Percentiles rank a stretch among this genome's conserved stretches.
These are phyloP conservation scores for Chionis minor DNA, from an alignment of 2,113 vertebrate genomes.

Conservation along the genomic window DNA sequence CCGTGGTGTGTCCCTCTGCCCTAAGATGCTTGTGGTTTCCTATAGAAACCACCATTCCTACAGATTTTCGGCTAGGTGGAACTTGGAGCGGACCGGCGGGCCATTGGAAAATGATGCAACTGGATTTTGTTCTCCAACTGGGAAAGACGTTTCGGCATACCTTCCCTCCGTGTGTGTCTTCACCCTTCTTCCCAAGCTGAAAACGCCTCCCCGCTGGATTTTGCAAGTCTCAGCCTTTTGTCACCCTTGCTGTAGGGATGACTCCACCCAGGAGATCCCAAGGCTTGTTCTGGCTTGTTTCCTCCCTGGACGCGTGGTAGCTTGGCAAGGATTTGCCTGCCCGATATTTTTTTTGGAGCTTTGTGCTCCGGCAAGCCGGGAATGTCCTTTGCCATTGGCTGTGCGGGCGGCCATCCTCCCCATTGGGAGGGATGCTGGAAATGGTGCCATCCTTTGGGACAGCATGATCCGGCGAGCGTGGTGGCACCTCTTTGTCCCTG, in stretches of 20 bases:
- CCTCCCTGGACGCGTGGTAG: neutral
- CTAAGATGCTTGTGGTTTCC: fast-evolving
- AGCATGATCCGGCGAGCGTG: fast-evolving
- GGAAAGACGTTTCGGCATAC: neutral
- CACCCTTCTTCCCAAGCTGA: neutral
- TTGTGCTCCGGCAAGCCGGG: fast-evolving
- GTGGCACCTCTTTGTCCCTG: neutral
- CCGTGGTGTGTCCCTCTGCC: neutral
- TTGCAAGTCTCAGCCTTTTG: neutral
- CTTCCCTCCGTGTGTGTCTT: neutral
- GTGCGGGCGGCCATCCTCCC: too few relatives aligned
- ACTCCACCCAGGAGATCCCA: neutral
- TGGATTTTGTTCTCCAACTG: neutral
- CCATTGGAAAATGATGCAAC: neutral
- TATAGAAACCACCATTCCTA: neutral
- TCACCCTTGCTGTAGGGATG: neutral
- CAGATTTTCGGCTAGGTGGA: too few relatives aligned
- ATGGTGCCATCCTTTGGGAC: fast-evolving
- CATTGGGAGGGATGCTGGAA: neutral
- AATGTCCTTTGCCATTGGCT: neutral
- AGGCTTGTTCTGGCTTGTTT: neutral
- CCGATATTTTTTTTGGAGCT: neutral
- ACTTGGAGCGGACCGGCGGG: neutral
- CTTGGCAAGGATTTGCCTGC: neutral
- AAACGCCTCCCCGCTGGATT: neutral